Evolutionary conservation across 2,888 invertebrate genomes (phyloP).

Genomic region (Cylindroiulus punctatus): DNA sequence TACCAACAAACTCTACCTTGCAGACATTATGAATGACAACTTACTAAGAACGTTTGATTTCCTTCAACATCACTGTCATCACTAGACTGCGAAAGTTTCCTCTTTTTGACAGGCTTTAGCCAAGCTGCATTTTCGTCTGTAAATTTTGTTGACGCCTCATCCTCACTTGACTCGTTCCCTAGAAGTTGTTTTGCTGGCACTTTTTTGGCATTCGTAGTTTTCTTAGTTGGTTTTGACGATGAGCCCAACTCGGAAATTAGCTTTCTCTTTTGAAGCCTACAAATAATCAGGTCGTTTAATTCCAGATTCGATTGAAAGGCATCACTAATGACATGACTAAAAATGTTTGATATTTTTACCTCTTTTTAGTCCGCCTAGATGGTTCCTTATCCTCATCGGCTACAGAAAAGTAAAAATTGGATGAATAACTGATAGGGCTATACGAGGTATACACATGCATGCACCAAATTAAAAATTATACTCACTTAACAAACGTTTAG

Average conservation of each 20-base stretch:
- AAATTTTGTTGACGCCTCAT: conserved; percentile 68
- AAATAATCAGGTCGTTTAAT: background rate
- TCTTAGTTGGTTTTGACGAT: background rate
- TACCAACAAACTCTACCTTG: background rate
- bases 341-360: too few species aligned
- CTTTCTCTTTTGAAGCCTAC: background rate
- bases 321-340: too few species aligned
- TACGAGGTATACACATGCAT: background rate
- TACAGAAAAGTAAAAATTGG: background rate
- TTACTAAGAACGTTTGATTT: background rate
- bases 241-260: background rate
- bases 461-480: conserved; percentile 35
- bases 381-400: conserved; percentile 1
- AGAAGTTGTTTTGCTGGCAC: background rate
- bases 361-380: conserved; percentile 15
- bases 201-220: background rate
- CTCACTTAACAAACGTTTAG: conserved; percentile 70
- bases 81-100: conserved; percentile 60
- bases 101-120: conserved; percentile 73
- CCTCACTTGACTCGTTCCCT: background rate
- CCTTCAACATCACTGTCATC: conserved; percentile 62
- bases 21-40: conserved; percentile 51
- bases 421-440: background rate
- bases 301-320: too few species aligned
- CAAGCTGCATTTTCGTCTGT: conserved; percentile 79